Conservation (phyloP, 1,140 invertebrate genomes). For the Zophobas morio region DNA sequence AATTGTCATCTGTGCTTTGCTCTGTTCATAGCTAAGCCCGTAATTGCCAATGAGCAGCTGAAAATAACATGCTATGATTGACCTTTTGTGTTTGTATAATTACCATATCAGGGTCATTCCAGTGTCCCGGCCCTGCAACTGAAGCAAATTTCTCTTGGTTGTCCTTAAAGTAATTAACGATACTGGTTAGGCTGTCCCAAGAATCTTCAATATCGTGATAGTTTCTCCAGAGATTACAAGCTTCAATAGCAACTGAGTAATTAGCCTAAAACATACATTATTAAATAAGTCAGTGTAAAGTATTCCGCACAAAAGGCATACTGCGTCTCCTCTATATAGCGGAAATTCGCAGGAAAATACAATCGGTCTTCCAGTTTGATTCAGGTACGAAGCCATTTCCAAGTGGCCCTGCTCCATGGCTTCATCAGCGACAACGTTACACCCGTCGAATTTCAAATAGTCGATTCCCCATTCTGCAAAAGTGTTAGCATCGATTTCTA, state of each 20-base stretch:
- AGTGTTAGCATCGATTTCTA: slow-evolving; percentile 83
- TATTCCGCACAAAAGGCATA: slow-evolving; percentile 24
- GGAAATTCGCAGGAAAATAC: slow-evolving; percentile 92
- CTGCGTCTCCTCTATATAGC: slow-evolving; percentile 74
- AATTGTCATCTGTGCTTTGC: slow-evolving; percentile 89
- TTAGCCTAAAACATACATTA: slow-evolving; percentile 72
- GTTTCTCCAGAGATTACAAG: slow-evolving; percentile 91
- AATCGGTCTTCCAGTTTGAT: slow-evolving; percentile 84
- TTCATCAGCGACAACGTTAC: slow-evolving; percentile 76
- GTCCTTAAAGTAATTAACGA: slow-evolving; percentile 84
- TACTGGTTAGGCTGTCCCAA: slow-evolving; percentile 78
- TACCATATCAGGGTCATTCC: slow-evolving; percentile 95
- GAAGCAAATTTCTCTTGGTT: slow-evolving; percentile 80
- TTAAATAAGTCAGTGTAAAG: background rate
- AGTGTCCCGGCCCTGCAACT: slow-evolving; percentile 86
- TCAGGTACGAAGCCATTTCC: slow-evolving; percentile 79
- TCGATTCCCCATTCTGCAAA: slow-evolving; percentile 92
- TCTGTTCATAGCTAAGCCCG: slow-evolving; percentile 87
- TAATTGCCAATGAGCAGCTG: slow-evolving; percentile 90
- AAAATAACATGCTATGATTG: slow-evolving; percentile 48
- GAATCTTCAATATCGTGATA: slow-evolving; percentile 88
- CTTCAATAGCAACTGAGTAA: slow-evolving; percentile 76
- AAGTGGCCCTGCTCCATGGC: slow-evolving; percentile 71
- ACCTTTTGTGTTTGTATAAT: slow-evolving; percentile 12
- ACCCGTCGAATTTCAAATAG: slow-evolving; percentile 92